These are phyloP conservation scores for Meles meles DNA, from an alignment of 2,113 vertebrate genomes.

Conservation along the genomic window DNA sequence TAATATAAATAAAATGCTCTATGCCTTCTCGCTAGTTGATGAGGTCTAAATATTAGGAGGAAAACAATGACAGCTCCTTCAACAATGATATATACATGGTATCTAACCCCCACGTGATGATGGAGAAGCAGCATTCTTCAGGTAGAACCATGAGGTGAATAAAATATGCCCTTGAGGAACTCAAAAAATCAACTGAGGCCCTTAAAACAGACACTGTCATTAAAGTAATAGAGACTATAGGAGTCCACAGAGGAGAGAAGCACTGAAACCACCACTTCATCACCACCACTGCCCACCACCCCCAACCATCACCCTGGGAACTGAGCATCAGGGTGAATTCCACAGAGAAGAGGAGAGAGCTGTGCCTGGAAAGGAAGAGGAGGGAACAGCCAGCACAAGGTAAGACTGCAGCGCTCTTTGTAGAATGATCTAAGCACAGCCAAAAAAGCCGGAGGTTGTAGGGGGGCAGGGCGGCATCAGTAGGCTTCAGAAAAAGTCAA, in stretches of 20 bases:
- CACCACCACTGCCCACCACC: no score
- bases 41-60: neutral
- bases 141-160: neutral
- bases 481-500: neutral
- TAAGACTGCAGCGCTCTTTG: neutral
- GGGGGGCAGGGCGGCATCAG: no score
- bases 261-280: neutral
- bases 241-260: neutral
- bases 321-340: neutral
- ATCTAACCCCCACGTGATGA: neutral
- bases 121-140: neutral
- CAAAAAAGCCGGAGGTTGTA: accelerated
- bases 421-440: neutral
- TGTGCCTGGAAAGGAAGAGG: neutral
- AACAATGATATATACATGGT: neutral
- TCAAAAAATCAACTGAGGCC: neutral
- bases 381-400: no score
- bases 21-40: neutral
- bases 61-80: neutral
- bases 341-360: neutral
- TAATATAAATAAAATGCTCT: neutral
- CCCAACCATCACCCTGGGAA: neutral
- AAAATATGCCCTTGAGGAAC: neutral
- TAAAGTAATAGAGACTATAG: neutral
- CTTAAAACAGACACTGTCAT: neutral